Evolutionary conservation across 2,113 vertebrate genomes (phyloP).

Genomic region (Psephotus haematonotus): DNA sequence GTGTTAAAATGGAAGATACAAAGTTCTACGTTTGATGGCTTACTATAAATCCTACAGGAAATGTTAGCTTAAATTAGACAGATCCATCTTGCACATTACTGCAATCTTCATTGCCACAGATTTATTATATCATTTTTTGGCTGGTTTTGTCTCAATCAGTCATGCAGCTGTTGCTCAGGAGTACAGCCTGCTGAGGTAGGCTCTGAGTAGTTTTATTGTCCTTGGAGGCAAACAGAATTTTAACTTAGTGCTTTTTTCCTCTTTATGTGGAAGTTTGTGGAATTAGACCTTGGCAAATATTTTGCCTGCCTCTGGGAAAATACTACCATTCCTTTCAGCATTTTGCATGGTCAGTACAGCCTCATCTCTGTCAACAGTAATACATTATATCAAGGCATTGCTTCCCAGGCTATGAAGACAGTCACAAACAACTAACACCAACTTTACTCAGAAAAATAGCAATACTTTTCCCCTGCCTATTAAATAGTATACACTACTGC

Average conservation of each 20-base stretch:
- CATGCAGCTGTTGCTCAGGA: conserved; percentile 16
- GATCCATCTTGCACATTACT: conserved; percentile 34
- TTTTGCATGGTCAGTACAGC: background rate
- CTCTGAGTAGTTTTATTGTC: background rate
- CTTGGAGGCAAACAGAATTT: background rate
- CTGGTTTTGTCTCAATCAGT: background rate
- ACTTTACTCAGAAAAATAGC: background rate
- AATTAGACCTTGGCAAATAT: conserved; percentile 36
- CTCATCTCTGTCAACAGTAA: conserved; percentile 19
- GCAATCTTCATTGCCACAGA: conserved; percentile 1
- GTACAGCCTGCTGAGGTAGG: background rate
- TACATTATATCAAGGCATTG: background rate
- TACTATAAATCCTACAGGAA: background rate
- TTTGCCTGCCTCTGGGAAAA: conserved; percentile 30
- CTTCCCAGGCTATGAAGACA: background rate
- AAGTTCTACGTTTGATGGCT: background rate
- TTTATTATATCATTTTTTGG: conserved; percentile 6
- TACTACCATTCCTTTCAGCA: background rate
- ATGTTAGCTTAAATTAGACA: background rate
- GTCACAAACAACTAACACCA: background rate
- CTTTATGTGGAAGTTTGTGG: conserved; percentile 19
- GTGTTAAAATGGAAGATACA: background rate
- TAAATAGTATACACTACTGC: background rate
- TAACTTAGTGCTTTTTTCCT: background rate
- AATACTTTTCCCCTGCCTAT: background rate